phyloP scores from a whole-genome alignment of 2,113 vertebrate species.

The Stigmatopora argus region DNA sequence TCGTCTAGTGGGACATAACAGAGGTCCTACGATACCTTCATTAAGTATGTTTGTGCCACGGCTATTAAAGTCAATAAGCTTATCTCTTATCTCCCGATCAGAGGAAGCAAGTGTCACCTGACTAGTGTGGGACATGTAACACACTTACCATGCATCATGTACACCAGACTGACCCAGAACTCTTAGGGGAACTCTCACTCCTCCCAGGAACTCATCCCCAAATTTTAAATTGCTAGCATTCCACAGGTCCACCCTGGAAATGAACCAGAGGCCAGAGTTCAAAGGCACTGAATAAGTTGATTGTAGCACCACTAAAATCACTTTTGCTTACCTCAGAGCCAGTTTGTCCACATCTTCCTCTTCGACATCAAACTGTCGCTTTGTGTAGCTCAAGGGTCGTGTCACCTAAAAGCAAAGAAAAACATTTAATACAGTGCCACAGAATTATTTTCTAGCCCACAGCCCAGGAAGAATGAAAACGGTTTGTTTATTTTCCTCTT shows the following conservation, averaged over 20 bases:
- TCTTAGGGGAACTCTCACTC: constrained; percentile 83
- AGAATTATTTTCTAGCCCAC: no score
- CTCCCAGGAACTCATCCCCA: constrained; percentile 94
- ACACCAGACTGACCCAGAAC: constrained; percentile 83
- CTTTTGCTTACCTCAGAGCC: constrained; percentile 80
- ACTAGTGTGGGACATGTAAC: not conserved
- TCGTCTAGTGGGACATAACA: no score
- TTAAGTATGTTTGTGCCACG: no score
- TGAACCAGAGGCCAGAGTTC: not conserved
- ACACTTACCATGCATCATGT: constrained; percentile 87
- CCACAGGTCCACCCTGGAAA: constrained; percentile 89
- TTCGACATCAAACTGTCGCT: constrained; percentile 94
- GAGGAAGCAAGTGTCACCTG: not conserved
- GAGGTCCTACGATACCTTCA: no score
- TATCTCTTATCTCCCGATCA: no score
- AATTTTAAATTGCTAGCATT: constrained; percentile 98
- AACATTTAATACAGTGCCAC: not conserved
- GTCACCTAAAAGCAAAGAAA: constrained; percentile 75
- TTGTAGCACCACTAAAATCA: not conserved
- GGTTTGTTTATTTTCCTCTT: no score
- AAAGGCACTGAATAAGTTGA: not conserved
- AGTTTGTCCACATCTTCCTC: constrained; percentile 97
- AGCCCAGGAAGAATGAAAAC: no score
- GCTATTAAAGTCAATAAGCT: no score
- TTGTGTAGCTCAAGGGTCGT: constrained; percentile 89